Evolutionary conservation across 2,797 vertebrate species (phyloP).

Genomic region (Rhinella marina): DNA sequence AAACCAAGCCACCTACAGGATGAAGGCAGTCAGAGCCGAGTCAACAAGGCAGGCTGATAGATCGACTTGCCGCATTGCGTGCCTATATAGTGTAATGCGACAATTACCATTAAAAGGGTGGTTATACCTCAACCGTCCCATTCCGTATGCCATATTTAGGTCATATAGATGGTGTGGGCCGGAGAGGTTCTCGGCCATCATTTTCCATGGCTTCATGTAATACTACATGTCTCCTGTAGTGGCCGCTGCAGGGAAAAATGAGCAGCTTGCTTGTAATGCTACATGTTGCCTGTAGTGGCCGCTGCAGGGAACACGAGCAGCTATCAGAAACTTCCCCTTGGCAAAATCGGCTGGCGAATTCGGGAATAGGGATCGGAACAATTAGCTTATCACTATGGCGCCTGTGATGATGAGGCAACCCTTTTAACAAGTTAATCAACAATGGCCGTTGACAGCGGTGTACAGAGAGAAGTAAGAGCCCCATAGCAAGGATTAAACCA

Average conservation of each 20-base stretch:
- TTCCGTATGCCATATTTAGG: neutral
- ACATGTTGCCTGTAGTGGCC: neutral
- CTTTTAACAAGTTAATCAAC: neutral
- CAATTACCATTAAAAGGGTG: neutral
- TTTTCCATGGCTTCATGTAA: neutral
- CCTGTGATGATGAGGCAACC: no score
- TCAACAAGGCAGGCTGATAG: slow-evolving; percentile 15
- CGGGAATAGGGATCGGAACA: no score
- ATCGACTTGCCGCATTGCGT: neutral
- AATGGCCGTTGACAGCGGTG: no score
- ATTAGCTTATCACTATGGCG: no score
- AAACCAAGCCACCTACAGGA: neutral
- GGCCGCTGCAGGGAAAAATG: neutral
- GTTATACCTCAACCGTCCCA: neutral
- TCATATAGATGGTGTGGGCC: neutral
- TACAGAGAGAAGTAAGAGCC: no score
- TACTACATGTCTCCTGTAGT: neutral
- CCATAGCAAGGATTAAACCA: no score
- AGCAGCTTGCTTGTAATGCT: neutral
- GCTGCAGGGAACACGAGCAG: neutral
- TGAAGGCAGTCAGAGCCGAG: neutral
- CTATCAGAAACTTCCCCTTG: neutral
- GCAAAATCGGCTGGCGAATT: neutral
- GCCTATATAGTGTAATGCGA: neutral
- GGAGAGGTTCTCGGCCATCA: neutral